Evolutionary conservation across 2,888 invertebrate species (phyloP).

Genomic region (Acanthosepion lycidas): DNA sequence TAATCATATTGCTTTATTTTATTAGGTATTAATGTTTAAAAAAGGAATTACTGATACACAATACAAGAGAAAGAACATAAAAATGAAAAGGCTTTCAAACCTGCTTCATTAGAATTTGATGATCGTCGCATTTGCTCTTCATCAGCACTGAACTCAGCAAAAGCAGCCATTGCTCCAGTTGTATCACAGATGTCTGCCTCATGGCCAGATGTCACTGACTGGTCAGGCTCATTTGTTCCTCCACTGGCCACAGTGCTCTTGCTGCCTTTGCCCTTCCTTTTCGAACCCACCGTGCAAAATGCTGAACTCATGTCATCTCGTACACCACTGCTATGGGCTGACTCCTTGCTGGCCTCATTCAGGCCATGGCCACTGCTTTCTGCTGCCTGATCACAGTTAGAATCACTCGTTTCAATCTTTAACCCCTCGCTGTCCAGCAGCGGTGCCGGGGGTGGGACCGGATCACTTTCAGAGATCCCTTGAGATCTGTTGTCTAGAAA

Average conservation of each 20-base stretch:
- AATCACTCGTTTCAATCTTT: slow-evolving; percentile 34
- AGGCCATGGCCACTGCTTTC: background rate
- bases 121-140: background rate
- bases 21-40: too few species aligned
- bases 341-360: background rate
- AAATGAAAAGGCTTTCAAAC: background rate
- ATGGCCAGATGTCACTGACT: background rate
- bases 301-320: background rate
- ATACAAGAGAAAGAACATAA: background rate
- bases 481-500: slow-evolving; percentile 4
- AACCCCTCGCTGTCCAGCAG: slow-evolving; percentile 35
- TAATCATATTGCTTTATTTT: too few species aligned
- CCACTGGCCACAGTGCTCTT: slow-evolving; percentile 37
- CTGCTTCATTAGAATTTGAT: slow-evolving; percentile 49
- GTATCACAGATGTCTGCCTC: slow-evolving; percentile 39
- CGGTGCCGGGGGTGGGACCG: background rate
- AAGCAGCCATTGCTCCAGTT: slow-evolving; percentile 44
- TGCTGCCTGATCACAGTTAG: slow-evolving; percentile 40
- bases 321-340: background rate
- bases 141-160: slow-evolving; percentile 25
- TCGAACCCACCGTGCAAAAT: background rate
- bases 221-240: background rate
- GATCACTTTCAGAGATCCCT: slow-evolving; percentile 25
- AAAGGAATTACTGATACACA: background rate
- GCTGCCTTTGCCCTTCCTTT: background rate